phyloP scores from a whole-genome alignment of 2,113 vertebrate species.

The Sphyrna mokarran region DNA sequence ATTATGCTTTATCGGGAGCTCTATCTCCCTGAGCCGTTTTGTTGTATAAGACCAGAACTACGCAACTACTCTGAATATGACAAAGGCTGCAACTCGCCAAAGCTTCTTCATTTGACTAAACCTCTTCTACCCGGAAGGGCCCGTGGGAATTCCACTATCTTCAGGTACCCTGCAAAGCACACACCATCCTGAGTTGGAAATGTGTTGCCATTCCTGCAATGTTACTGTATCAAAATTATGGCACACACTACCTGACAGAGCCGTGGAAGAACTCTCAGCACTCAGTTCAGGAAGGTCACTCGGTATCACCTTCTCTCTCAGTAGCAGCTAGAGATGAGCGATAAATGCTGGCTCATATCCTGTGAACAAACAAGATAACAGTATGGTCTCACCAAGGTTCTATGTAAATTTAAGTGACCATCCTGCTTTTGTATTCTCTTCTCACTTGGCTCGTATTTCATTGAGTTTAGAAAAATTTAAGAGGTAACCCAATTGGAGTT shows the following conservation, averaged over 20 bases:
- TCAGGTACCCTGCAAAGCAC: background rate
- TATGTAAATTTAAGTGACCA: background rate
- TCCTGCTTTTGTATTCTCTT: background rate
- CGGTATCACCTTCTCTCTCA: background rate
- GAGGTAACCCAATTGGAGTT: background rate
- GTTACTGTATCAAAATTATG: background rate
- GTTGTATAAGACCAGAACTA: background rate
- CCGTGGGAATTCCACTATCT: background rate
- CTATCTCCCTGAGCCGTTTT: background rate
- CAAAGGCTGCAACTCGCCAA: background rate
- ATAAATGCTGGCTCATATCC: background rate
- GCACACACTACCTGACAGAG: background rate
- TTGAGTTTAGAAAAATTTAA: background rate
- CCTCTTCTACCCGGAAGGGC: background rate
- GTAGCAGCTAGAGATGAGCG: background rate
- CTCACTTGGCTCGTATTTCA: background rate
- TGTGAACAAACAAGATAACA: background rate
- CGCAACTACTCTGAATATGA: too few species aligned
- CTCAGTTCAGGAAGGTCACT: background rate
- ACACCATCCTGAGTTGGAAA: background rate
- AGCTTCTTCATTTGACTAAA: background rate
- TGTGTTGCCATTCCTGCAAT: background rate
- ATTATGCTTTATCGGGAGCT: background rate
- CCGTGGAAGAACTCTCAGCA: background rate
- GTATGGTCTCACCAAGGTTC: background rate